Evolutionary conservation across 2,888 invertebrate species (phyloP).

Genomic region (Portevinia maculata): DNA sequence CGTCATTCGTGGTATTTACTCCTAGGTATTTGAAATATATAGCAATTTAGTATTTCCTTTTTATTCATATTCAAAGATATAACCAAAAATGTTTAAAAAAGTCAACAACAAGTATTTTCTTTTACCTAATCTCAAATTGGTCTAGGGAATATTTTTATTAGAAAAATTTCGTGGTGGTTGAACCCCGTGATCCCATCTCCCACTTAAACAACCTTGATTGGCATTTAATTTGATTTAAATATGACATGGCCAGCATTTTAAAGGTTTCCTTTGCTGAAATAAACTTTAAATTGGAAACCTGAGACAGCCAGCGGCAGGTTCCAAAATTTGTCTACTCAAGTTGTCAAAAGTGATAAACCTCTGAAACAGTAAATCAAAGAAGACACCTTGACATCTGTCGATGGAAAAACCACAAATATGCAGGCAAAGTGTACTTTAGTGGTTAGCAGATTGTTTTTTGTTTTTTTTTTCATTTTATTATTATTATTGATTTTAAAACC

Average conservation of each 20-base stretch:
- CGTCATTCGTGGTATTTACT: too few species aligned
- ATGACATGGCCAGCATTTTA: not conserved
- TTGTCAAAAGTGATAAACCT: constrained; percentile 1
- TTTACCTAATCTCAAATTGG: too few species aligned
- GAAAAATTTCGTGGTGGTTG: too few species aligned
- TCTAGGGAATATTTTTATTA: too few species aligned
- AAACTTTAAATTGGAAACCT: not conserved
- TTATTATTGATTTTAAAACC: constrained; percentile 6
- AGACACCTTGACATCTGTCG: constrained; percentile 4
- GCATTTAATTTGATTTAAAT: not conserved
- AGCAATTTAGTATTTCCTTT: too few species aligned
- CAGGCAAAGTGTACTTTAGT: not conserved
- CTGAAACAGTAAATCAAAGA: not conserved
- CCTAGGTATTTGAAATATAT: too few species aligned
- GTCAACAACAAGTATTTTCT: too few species aligned
- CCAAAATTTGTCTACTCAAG: not conserved
- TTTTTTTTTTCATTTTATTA: not conserved
- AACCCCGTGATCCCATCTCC: too few species aligned
- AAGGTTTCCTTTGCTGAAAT: not conserved
- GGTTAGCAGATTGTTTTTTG: not conserved
- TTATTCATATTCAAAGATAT: too few species aligned
- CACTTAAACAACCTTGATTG: not conserved
- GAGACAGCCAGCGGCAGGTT: not conserved
- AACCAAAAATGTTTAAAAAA: too few species aligned
- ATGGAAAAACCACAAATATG: constrained; percentile 30